These are phyloP conservation scores for Montifringilla adamsi DNA, from an alignment of 2,113 vertebrate genomes.

Conservation along the genomic window DNA sequence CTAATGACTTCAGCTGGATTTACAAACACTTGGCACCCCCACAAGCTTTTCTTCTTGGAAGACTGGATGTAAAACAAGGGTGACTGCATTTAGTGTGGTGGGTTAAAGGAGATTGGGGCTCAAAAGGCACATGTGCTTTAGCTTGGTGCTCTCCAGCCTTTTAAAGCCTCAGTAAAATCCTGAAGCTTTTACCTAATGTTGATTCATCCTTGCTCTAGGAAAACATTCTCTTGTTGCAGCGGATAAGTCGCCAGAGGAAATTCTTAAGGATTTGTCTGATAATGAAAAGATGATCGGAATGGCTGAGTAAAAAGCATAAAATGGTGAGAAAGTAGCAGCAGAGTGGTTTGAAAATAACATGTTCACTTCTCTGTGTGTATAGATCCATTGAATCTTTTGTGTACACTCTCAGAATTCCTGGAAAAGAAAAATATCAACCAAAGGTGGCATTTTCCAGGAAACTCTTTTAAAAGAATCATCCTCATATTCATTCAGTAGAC, in stretches of 20 bases:
- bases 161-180: neutral
- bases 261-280: constrained; percentile 62
- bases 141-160: neutral
- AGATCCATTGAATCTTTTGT: constrained; percentile 48
- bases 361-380: neutral
- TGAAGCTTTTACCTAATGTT: constrained; percentile 19
- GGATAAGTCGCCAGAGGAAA: constrained; percentile 40
- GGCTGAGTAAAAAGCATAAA: constrained; percentile 44
- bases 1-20: neutral
- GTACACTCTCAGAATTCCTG: constrained; percentile 45
- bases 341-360: constrained; percentile 30
- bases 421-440: constrained; percentile 32
- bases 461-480: constrained; percentile 15
- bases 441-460: constrained; percentile 40
- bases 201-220: neutral
- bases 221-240: constrained; percentile 25
- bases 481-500: constrained; percentile 1
- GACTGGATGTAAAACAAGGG: neutral
- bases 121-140: neutral
- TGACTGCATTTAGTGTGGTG: neutral
- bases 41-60: neutral
- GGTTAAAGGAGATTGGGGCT: neutral
- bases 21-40: neutral
- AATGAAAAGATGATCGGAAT: constrained; percentile 54
- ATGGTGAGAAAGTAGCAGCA: constrained; percentile 39